phyloP scores from a whole-genome alignment of 2,113 vertebrate genomes.

The Crotalus horridus region DNA sequence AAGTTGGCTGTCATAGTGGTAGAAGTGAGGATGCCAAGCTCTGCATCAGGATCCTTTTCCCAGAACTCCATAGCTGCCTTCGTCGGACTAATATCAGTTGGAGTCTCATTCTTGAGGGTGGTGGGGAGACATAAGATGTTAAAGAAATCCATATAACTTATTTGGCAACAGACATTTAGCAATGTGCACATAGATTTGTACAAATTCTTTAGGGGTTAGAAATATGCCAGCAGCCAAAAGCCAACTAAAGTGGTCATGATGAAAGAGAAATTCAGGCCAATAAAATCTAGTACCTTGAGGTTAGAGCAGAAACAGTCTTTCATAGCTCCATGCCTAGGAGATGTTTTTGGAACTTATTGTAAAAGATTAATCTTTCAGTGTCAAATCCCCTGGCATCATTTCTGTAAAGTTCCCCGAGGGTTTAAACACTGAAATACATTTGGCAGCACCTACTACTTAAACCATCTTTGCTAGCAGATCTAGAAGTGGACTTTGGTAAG shows the following conservation, averaged over 20 bases:
- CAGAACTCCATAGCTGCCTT: conserved; percentile 40
- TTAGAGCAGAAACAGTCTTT: not conserved
- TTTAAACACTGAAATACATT: not conserved
- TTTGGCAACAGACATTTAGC: not conserved
- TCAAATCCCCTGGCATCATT: not conserved
- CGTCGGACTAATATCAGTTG: conserved; percentile 15
- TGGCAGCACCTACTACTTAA: not conserved
- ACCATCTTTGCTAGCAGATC: not conserved
- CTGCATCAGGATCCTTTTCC: conserved; percentile 7
- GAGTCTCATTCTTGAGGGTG: conserved; percentile 20
- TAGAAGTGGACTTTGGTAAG: not conserved
- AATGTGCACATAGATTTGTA: not conserved
- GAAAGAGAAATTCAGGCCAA: not conserved
- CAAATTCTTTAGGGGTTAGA: not conserved
- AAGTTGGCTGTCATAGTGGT: not conserved
- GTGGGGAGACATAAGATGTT: not conserved
- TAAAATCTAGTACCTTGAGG: not conserved
- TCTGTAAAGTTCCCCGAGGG: not conserved
- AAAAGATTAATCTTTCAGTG: not conserved
- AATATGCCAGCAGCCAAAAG: conserved; percentile 12
- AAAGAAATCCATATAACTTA: not conserved
- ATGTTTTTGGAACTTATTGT: not conserved
- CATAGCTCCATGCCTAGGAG: not conserved
- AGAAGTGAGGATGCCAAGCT: not conserved
- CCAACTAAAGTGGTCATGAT: not conserved